phyloP scores from a whole-genome alignment of 2,888 invertebrate genomes.

The Tuta absoluta region DNA sequence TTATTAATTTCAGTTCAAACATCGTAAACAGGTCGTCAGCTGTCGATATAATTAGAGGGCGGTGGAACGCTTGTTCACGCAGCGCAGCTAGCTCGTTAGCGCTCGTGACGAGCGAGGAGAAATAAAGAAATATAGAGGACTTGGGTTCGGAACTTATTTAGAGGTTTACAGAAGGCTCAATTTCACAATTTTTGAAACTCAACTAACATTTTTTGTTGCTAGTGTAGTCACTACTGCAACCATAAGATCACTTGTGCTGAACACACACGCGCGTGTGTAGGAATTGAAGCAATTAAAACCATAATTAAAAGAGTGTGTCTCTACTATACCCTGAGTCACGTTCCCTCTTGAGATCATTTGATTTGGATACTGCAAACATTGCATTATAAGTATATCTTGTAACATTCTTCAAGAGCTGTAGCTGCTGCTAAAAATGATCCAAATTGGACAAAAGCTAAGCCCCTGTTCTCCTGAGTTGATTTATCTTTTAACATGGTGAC shows the following conservation, averaged over 20 bases:
- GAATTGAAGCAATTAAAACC: slow-evolving; percentile 11
- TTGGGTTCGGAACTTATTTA: background rate
- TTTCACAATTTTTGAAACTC: no score
- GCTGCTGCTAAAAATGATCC: slow-evolving; percentile 90
- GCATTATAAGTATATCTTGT: slow-evolving; percentile 91
- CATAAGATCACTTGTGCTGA: no score
- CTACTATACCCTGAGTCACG: slow-evolving; percentile 38
- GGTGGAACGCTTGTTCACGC: slow-evolving; percentile 1
- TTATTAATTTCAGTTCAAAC: background rate
- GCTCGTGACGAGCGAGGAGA: slow-evolving; percentile 6
- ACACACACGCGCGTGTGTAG: no score
- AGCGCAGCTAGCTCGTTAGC: slow-evolving; percentile 2
- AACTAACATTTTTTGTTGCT: no score
- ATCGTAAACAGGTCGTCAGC: slow-evolving; percentile 3
- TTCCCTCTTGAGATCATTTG: slow-evolving; percentile 57
- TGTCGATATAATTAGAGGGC: slow-evolving; percentile 4
- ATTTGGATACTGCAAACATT: slow-evolving; percentile 91
- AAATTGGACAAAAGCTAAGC: slow-evolving; percentile 95
- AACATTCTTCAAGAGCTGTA: slow-evolving; percentile 93
- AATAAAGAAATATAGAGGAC: background rate
- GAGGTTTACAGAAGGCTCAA: no score
- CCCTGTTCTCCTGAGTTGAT: slow-evolving; percentile 89
- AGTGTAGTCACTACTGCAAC: no score
- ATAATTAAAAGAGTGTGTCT: slow-evolving; percentile 44
- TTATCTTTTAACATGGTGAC: slow-evolving; percentile 90